A percentile compares a stretch with the other conserved stretches of the same genome.
These are phyloP conservation scores for Lutjanus argentimaculatus DNA, from an alignment of 2,797 vertebrate species.

Conservation along the genomic window DNA sequence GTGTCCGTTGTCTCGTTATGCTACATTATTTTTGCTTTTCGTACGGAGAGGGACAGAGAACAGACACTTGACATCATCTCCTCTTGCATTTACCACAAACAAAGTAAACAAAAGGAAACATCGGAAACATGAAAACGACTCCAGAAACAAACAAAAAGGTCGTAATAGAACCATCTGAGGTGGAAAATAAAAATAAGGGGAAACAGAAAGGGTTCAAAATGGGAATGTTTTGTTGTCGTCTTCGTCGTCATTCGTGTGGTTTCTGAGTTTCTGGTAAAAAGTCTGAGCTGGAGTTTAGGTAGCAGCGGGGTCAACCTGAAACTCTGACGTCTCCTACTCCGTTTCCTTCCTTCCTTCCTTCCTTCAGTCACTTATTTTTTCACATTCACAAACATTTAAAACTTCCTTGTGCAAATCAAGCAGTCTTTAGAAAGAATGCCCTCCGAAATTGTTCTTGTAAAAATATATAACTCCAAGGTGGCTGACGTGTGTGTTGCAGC, in stretches of 20 bases:
- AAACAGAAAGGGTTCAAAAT: constrained; percentile 23
- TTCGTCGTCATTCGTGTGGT: constrained; percentile 21
- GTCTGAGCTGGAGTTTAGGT: constrained; percentile 91
- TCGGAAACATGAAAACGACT: constrained; percentile 57
- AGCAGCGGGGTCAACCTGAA: constrained; percentile 88
- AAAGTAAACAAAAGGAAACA: constrained; percentile 54
- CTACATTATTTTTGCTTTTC: constrained; percentile 84
- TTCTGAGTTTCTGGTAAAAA: constrained; percentile 76
- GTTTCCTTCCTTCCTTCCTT: constrained; percentile 83
- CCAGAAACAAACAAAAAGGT: constrained; percentile 43
- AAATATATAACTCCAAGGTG: constrained; percentile 93
- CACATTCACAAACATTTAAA: constrained; percentile 97
- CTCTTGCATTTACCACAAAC: constrained; percentile 68
- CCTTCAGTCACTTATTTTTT: constrained; percentile 79
- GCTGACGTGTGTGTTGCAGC: constrained; percentile 86
- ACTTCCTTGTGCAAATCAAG: constrained; percentile 99
- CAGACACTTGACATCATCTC: constrained; percentile 65
- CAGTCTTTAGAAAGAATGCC: constrained; percentile 99
- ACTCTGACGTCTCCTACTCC: constrained; percentile 84
- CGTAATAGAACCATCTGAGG: constrained; percentile 71
- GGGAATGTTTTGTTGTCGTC: constrained; percentile 57
- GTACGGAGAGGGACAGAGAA: constrained; percentile 56
- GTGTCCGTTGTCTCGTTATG: constrained; percentile 77
- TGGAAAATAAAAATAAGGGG: constrained; percentile 22
- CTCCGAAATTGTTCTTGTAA: constrained; percentile 93